Evolutionary conservation across 64 coral and sea anemone genomes (phyloP).

Genomic region (Montipora foliosa): DNA sequence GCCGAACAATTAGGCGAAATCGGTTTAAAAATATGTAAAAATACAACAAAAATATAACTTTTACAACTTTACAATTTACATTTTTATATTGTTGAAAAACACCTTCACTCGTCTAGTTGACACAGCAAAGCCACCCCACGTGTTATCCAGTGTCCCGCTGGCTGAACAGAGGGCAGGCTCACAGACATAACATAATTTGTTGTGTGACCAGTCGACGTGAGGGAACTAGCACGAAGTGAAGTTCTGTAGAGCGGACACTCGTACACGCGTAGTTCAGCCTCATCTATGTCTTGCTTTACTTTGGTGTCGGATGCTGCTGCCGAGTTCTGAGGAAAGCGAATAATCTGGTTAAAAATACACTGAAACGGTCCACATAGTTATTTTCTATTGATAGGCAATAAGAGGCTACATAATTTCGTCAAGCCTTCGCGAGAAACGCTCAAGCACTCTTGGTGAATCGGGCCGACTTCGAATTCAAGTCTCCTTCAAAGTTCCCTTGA

Average conservation of each 20-base stretch:
- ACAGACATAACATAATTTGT: constrained; percentile 91
- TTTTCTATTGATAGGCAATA: too few relatives aligned
- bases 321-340: constrained; percentile 7
- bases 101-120: constrained; percentile 82
- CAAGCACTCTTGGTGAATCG: too few relatives aligned
- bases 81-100: neutral
- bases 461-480: too few relatives aligned
- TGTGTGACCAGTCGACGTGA: constrained; percentile 84
- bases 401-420: too few relatives aligned
- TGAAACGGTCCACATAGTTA: too few relatives aligned
- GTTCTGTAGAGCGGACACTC: constrained; percentile 94
- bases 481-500: too few relatives aligned
- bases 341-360: neutral
- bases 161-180: constrained; percentile 74
- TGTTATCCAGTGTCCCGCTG: constrained; percentile 91
- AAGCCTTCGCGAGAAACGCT: too few relatives aligned
- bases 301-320: constrained; percentile 23
- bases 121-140: constrained; percentile 93
- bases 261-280: constrained; percentile 69
- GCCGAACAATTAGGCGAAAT: too few relatives aligned
- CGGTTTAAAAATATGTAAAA: neutral
- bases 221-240: constrained; percentile 88
- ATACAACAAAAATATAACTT: neutral
- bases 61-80: neutral
- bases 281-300: constrained; percentile 57